phyloP scores from a whole-genome alignment of 2,113 vertebrate genomes.

The Pelecanoides urinatrix region DNA sequence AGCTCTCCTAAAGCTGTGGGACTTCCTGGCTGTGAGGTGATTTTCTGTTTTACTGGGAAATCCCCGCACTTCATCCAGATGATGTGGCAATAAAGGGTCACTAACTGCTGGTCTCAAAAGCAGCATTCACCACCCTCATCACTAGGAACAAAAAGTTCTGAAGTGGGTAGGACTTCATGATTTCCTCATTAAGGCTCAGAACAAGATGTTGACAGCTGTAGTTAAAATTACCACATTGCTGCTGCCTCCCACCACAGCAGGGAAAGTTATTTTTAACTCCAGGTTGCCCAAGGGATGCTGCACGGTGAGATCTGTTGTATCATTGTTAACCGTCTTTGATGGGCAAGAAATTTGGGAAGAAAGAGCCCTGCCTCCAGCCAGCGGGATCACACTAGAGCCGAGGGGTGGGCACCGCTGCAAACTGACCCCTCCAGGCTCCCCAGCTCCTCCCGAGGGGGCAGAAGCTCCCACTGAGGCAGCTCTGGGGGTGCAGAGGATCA shows the following conservation, averaged over 20 bases:
- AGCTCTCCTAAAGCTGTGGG: not conserved
- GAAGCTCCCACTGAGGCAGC: not conserved
- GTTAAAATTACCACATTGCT: constrained; percentile 33
- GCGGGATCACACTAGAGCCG: not conserved
- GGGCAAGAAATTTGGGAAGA: not conserved
- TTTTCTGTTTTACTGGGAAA: not conserved
- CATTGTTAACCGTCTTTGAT: not conserved
- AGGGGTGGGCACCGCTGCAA: not conserved
- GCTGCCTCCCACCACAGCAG: not conserved
- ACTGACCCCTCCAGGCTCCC: not conserved
- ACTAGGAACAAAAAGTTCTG: not conserved
- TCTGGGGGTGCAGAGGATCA: not conserved
- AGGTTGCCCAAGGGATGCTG: constrained; percentile 4
- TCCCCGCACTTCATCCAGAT: not conserved
- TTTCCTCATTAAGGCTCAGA: not conserved
- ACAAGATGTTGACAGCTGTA: constrained; percentile 35
- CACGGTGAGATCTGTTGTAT: not conserved
- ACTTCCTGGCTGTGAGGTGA: not conserved
- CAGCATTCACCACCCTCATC: not conserved
- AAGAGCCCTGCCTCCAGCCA: not conserved
- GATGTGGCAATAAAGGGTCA: not conserved
- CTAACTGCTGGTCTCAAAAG: not conserved
- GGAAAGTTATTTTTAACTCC: constrained; percentile 18
- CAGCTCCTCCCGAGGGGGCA: not conserved
- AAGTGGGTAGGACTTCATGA: not conserved